These are phyloP conservation scores for Pandemis heparana DNA, from an alignment of 2,888 invertebrate species.

Conservation along the genomic window DNA sequence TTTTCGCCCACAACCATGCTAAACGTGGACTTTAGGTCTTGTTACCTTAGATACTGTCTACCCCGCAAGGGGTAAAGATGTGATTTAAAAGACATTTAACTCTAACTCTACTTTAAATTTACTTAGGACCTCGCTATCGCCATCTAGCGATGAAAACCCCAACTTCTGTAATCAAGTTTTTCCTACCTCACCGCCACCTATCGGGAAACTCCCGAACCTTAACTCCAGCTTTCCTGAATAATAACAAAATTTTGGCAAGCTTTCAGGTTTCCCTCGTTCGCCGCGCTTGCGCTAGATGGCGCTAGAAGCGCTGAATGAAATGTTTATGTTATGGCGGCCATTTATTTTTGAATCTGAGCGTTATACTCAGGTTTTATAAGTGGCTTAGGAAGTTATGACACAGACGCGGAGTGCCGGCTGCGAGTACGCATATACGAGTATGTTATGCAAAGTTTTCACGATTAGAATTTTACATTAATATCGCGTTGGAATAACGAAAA, in stretches of 20 bases:
- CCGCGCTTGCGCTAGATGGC: slow-evolving; percentile 63
- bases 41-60: too few relatives aligned
- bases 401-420: slow-evolving; percentile 56
- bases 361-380: slow-evolving; percentile 63
- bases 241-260: slow-evolving; percentile 55
- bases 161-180: not conserved
- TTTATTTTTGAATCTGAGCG: slow-evolving; percentile 80
- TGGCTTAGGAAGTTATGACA: slow-evolving; percentile 76
- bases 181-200: slow-evolving; percentile 56
- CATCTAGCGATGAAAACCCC: slow-evolving; percentile 5
- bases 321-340: slow-evolving; percentile 69
- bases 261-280: slow-evolving; percentile 60
- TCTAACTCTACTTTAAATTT: not conserved
- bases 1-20: too few relatives aligned
- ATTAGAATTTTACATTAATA: not conserved
- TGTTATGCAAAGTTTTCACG: not conserved
- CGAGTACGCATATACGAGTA: not conserved
- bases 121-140: not conserved
- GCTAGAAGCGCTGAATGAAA: slow-evolving; percentile 49
- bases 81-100: too few relatives aligned
- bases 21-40: too few relatives aligned
- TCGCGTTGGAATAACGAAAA: not conserved
- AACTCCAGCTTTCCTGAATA: slow-evolving; percentile 43
- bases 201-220: slow-evolving; percentile 40
- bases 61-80: too few relatives aligned